Percentiles rank a stretch among this genome's conserved stretches.
These are phyloP conservation scores for Porphyrio hochstetteri DNA, from an alignment of 2,113 vertebrate species.

Conservation along the genomic window DNA sequence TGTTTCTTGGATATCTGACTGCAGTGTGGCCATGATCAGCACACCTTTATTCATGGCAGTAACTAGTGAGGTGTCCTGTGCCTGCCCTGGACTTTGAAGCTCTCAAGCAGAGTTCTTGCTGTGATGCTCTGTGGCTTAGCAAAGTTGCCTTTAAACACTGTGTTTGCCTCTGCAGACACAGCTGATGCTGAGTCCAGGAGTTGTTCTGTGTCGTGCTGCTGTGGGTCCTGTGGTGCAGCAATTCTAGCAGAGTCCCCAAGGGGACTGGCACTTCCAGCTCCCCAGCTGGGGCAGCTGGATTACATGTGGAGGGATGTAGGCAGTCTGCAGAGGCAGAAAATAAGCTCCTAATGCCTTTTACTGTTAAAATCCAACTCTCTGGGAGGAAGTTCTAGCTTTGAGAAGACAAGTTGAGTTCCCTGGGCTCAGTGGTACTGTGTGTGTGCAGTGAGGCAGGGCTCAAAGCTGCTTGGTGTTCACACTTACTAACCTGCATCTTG, in stretches of 20 bases:
- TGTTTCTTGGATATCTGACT: neutral
- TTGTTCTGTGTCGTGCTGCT: fast-evolving
- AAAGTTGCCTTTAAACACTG: neutral
- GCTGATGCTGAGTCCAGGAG: fast-evolving
- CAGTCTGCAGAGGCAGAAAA: neutral
- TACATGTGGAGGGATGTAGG: neutral
- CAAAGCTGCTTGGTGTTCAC: neutral
- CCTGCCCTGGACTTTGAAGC: neutral
- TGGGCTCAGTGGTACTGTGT: neutral
- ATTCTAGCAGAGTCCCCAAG: neutral
- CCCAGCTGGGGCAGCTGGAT: neutral
- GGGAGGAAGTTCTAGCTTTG: neutral
- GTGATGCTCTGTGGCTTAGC: neutral
- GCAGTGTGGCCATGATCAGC: neutral
- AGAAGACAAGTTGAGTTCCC: neutral
- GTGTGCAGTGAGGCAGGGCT: neutral
- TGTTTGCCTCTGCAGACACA: neutral
- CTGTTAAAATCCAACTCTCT: neutral
- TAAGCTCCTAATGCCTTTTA: neutral
- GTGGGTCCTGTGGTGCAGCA: neutral
- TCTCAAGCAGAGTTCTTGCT: neutral
- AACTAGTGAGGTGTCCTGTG: neutral
- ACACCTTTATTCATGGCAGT: too few relatives aligned
- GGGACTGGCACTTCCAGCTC: neutral
- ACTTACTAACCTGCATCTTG: neutral